Base-by-base conservation (phyloP, 2,797 vertebrate species). In the Falco novaeseelandiae region DNA sequence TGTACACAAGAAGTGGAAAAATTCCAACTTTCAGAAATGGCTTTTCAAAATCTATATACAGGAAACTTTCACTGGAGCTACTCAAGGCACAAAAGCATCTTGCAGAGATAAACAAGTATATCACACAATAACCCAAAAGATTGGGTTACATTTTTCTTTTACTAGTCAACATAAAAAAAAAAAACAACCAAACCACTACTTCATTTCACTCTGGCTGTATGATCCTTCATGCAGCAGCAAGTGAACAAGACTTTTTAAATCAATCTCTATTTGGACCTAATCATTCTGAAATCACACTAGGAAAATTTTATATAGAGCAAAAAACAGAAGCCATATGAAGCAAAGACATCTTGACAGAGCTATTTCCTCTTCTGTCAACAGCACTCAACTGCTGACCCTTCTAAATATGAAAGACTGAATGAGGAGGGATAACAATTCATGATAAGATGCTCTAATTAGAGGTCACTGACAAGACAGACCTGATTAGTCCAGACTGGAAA, bases 331-430 rank as follows among this genome's bases (percentile, higher is more conserved):
- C 15, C 34, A 55, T 27, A 62, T 34, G 42, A 95, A 79, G 77
- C 49, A 90, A 74, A 6, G 9, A 23, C 63, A 72, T 76, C 74
- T 67, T 52, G 76, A 69, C 34, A 93, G 86, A 86, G 70, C 30
- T 38, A 78, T 69, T 90, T 93, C 80, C 71, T 74, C 71, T 61
- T 90, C 83, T 83, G 83, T 81, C 74, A 96, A 77, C 83, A 91
- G 29, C 61, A 69, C 26, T 65, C 71, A 59, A 4, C 63, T 74
- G 42, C 48, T 92, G 63, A 88, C 67, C 67, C 92, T 87, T 70
- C 55, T 58, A 63, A 92, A 58, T 25, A 57, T 17, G 63, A 93
- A 78, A 13, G 29, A 3, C 49, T 67, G 51, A 87, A 89, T 44
- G 58, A 87, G 48, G 30, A 78, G 26, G 12, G n/a, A 21, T 74